Base-by-base conservation (phyloP, 2,888 invertebrate species). In the Cybosia mesomella region DNA sequence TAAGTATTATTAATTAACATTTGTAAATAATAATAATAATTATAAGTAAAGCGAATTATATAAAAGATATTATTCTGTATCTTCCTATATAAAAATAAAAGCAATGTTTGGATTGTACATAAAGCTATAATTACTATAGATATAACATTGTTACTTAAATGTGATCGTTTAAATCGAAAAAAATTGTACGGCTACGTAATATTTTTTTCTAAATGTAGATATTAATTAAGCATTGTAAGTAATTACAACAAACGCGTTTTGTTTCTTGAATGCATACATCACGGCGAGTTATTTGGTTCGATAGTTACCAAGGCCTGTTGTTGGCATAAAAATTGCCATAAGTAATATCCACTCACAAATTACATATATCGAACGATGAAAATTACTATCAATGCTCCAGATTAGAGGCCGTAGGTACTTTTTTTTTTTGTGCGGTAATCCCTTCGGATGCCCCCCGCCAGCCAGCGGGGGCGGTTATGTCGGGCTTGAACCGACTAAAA, bases 51-150 rank as follows among this genome's bases (percentile, higher is more conserved):
- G 82, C 77, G 76, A 87, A 84, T 84, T 86, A 84, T 85, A 86
- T 86, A 77, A 85, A 83, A 79, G 77, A 84, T 86, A 86, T 85
- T 82, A 84, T 83, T 80, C 75, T 78, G 72, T 82, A 81, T 78
- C 82, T 88, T 86, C 82, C 74, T 87, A 86, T 86, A 84, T 80
- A 85, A 85, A 71, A 86, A 85, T 82, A 74, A 90, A 92, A 93
- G 92, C 91, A 93, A 92, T 93, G 88, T 91, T 92, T 85, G 87
- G 86, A 89, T 89, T 92, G 92, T 92, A 93, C 85, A 93, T 92
- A 91, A 89, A 75, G 83, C 88, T 89, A 86, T 84, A 84, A 83
- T 85, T 59, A 59, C 15, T 55, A 24, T 84, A 83, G 84, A 83
- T 84, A 87, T 86, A 84, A 84, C 83, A 92, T 89, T 92, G 91